phyloP scores from a whole-genome alignment of 2,113 vertebrate genomes.

The Leptobrachium ailaonicum region DNA sequence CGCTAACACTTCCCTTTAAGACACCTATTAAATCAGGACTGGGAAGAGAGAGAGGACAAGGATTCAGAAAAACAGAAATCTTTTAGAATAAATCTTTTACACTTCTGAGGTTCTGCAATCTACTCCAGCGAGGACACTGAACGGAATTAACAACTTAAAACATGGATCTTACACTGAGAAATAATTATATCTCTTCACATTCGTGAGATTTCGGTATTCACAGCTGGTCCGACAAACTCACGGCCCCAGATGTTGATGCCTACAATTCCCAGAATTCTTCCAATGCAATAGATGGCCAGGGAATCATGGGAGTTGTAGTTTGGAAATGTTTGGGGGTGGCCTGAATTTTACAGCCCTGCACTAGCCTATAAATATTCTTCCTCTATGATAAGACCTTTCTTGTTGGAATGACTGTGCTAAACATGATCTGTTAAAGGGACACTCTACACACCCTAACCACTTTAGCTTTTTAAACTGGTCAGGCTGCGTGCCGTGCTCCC shows the following conservation, averaged over 20 bases:
- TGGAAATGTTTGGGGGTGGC: background rate
- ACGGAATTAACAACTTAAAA: background rate
- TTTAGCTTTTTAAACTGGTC: too few relatives aligned
- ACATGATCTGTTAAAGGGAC: background rate
- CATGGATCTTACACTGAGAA: background rate
- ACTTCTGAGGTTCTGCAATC: background rate
- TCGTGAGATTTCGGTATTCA: background rate
- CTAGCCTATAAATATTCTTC: background rate
- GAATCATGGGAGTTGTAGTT: too few relatives aligned
- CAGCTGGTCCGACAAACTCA: background rate
- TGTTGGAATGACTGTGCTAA: background rate
- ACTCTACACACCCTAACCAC: too few relatives aligned
- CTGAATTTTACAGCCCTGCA: background rate
- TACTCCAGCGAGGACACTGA: background rate
- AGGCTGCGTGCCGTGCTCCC: too few relatives aligned
- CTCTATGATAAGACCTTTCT: background rate
- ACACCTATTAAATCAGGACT: constrained; percentile 57
- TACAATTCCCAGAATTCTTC: too few relatives aligned
- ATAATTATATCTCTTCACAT: background rate
- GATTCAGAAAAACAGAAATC: constrained; percentile 66
- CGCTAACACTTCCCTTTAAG: constrained; percentile 59
- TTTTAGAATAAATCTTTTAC: constrained; percentile 43
- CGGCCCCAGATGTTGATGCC: too few relatives aligned
- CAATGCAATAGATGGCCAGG: too few relatives aligned
- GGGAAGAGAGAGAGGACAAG: constrained; percentile 59